Conservation (phyloP, 2,888 invertebrate species). For the Diogma glabrata region DNA sequence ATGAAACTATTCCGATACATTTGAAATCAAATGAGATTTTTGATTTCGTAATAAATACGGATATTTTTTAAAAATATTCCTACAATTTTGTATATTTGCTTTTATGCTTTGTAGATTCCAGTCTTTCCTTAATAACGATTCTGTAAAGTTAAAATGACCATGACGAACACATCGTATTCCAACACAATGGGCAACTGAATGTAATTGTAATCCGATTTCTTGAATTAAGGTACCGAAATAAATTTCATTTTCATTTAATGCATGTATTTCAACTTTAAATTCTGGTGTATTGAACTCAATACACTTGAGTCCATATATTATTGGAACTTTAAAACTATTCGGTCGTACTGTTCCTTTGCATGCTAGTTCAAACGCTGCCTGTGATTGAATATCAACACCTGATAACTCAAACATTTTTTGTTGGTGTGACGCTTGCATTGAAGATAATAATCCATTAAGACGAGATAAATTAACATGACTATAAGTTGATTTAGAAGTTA, state of each 20-base stretch:
- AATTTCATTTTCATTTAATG: slow-evolving; percentile 71
- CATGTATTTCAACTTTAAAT: slow-evolving; percentile 79
- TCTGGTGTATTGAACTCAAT: slow-evolving; percentile 69
- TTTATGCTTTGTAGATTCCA: slow-evolving; percentile 63
- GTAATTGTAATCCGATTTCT: slow-evolving; percentile 69
- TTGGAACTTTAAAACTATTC: slow-evolving; percentile 50
- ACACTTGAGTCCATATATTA: slow-evolving; percentile 79
- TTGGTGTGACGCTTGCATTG: slow-evolving; percentile 79
- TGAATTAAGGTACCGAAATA: slow-evolving; percentile 69
- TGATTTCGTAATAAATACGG: too few species aligned
- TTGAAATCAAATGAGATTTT: too few species aligned
- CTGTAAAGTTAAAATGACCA: slow-evolving; percentile 64
- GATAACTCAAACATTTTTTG: slow-evolving; percentile 67
- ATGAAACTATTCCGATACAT: too few species aligned
- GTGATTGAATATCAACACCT: slow-evolving; percentile 74
- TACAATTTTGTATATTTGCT: slow-evolving; percentile 41
- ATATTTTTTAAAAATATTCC: too few species aligned
- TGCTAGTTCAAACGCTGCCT: slow-evolving; percentile 83
- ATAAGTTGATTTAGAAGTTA: slow-evolving; percentile 57
- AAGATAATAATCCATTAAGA: slow-evolving; percentile 61
- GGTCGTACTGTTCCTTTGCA: slow-evolving; percentile 72
- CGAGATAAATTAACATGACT: slow-evolving; percentile 54
- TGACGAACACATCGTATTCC: slow-evolving; percentile 70
- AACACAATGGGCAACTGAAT: slow-evolving; percentile 68
- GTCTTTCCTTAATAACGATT: slow-evolving; percentile 69